phyloP scores from a whole-genome alignment of 23 tunicate species.

The Diplosoma virens region DNA sequence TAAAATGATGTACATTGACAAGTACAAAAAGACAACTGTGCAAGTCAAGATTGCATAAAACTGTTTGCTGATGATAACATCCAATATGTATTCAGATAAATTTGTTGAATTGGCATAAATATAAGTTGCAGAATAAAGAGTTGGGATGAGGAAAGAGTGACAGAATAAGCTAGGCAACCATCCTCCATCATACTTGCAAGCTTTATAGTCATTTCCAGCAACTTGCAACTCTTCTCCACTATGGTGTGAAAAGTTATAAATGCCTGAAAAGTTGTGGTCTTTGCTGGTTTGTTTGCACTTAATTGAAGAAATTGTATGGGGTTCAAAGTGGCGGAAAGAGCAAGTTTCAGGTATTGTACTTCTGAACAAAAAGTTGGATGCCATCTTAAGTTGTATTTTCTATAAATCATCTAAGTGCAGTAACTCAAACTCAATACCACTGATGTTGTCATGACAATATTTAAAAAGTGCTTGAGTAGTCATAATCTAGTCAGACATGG shows the following conservation, averaged over 20 bases:
- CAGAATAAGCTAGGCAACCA: slow-evolving; percentile 20
- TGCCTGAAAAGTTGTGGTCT: not conserved
- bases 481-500: slow-evolving; percentile 11
- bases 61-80: too few species aligned
- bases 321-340: slow-evolving; percentile 16
- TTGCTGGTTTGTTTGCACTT: not conserved
- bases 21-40: too few species aligned
- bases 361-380: slow-evolving; percentile 12
- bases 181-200: slow-evolving; percentile 21
- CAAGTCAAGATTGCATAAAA: too few species aligned
- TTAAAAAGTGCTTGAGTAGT: slow-evolving; percentile 11
- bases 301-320: not conserved
- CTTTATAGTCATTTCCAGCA: slow-evolving; percentile 20
- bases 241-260: slow-evolving; percentile 10
- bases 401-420: slow-evolving; percentile 13
- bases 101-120: too few species aligned
- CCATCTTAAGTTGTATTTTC: not conserved
- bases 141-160: too few species aligned
- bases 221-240: slow-evolving; percentile 7
- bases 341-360: slow-evolving; percentile 25
- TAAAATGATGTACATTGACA: too few species aligned
- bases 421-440: not conserved
- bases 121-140: too few species aligned
- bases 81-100: too few species aligned
- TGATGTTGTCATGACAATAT: slow-evolving; percentile 19